Evolutionary conservation across 2,113 vertebrate species (phyloP).

Genomic region (Melanerpes aurifrons): DNA sequence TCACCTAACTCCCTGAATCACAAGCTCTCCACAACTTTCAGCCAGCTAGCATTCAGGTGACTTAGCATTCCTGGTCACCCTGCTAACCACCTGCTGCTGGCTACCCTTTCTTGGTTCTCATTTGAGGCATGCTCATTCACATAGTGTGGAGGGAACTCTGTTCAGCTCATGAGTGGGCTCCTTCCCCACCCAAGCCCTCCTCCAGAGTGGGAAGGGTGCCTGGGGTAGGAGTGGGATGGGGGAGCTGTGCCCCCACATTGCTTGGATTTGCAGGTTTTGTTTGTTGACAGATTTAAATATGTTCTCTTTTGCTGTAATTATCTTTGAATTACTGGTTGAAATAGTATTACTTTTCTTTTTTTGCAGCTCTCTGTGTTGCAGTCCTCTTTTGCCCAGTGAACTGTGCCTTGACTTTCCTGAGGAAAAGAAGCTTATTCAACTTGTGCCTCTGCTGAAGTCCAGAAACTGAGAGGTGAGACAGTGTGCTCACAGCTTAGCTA

Average conservation of each 20-base stretch:
- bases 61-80: neutral
- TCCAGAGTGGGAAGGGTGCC: neutral
- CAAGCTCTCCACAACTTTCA: neutral
- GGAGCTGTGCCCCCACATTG: neutral
- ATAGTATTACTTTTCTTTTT: neutral
- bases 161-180: neutral
- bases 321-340: neutral
- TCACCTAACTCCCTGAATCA: neutral
- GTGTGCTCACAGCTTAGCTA: neutral
- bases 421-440: neutral
- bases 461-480: constrained; percentile 29
- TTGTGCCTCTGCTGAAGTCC: neutral
- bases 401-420: neutral
- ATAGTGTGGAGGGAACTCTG: too few species aligned
- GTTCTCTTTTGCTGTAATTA: neutral
- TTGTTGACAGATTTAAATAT: neutral
- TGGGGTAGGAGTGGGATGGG: neutral
- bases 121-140: neutral
- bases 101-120: accelerated
- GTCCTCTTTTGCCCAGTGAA: constrained; percentile 20
- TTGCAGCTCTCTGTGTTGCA: constrained; percentile 12
- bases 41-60: neutral
- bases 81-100: neutral
- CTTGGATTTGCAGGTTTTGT: neutral
- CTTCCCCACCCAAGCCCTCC: neutral